Evolutionary conservation across 2,888 invertebrate species (phyloP), one percentile per base, ranked within the genome.

Genomic region (Catocala sponsa): DNA sequence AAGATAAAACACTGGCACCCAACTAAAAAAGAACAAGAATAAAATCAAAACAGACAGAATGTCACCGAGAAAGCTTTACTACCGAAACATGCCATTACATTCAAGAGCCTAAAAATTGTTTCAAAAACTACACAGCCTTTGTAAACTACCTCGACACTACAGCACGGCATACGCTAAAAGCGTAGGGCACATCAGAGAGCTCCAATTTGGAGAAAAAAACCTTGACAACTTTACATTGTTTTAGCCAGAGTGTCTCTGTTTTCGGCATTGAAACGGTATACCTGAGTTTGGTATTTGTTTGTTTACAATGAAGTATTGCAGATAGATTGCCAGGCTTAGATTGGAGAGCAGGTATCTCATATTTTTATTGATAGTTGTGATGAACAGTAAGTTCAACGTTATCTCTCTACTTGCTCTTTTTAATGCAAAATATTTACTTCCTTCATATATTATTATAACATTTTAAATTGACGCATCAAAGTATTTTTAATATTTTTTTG

Each of bases 121-220:
- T 56, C 51, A 6, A 65, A 58, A 60, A 56, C 56, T 43, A 53
- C 44, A 56, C 54, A 25, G 44, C 65, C 65, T 73, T 73, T 73
- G 59, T 70, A 12, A 11, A 12, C 74, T 47, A 62, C 32, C 11
- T 15, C 15, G 49, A 51, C 59, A 44, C 64, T 56, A 58, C 63
- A 53, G 11, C 35, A 52, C 54, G 13, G 59, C 47, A 54, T 12
- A 12, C 38, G 35, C 58, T 68, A 49, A 65, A 62, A 70, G 61
- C 70, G 47, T 57, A 48, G 41, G 54, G 51, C 1, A 33, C 7
- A 46, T n/a, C 0, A 44, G 32, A 38, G 43, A 54, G 48, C 48
- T 48, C 35, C 35, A 11, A 12, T 13, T 35, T 35, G 46, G 12
- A 7, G 50, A 12, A 50, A 49, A 49, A 49, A 48, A 10, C 15